Base-by-base conservation (phyloP, 2,113 vertebrate genomes). In the Phocoena sinus region DNA sequence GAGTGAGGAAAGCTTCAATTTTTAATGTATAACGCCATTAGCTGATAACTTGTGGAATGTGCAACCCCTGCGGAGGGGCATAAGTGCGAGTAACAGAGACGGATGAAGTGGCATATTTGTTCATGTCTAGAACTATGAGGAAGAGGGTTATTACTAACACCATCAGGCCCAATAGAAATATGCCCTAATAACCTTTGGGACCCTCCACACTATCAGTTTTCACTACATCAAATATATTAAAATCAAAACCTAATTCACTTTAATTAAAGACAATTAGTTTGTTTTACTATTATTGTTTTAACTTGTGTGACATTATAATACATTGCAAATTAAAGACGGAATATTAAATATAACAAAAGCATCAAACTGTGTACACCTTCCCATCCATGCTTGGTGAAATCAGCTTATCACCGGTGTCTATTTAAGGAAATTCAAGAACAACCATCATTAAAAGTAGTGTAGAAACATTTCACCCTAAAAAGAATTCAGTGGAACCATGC, bases 11-110 rank as follows among this genome's bases (percentile, higher is more conserved):
- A 98, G 98, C 98, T 98, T 98, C 94, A 98, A 99, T 99, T 99
- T 99, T 99, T 99, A 99, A 99, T 99, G 98, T 98, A 98, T 96
- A 98, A 98, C 92, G 98, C 99, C 99, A 99, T 99, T 99, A 99
- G 99, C 99, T 99, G 99, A 99, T 99, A 99, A 99, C 99, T 98
- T 99, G 98, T 99, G 98, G 98, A 99, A 98, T 98, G 97, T 97
- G 96, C 98, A 98, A 99, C 98, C 98, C 99, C 99, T 98, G 98
- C 25, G 62, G 98, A 98, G 99, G 99, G 99, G 98, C 98, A 98
- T 98, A 88, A 98, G 97, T 97, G 92, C 84, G 97, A 98, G 98
- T 96, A 98, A 97, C 97, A 98, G 98, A 98, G 98, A 99, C 98
- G 98, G 98, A 99, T 98, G 98, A 98, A 98, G 98, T 97, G 98